phyloP scores from a whole-genome alignment of 2,113 vertebrate species.

The Gobius niger region DNA sequence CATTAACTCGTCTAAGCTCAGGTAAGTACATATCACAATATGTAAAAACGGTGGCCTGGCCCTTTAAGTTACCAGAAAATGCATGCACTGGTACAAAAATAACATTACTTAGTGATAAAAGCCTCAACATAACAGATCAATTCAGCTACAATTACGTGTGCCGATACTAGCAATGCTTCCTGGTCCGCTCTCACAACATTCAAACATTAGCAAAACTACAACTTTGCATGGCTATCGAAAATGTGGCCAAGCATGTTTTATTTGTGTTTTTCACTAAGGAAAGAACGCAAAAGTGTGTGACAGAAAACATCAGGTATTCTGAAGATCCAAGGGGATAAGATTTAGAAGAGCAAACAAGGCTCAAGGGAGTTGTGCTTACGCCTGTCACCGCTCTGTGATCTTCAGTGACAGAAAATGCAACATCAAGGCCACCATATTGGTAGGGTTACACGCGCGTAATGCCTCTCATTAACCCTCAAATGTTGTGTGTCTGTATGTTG shows the following conservation, averaged over 20 bases:
- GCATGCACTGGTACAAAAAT: neutral
- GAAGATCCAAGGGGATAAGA: conserved; percentile 32
- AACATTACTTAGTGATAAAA: conserved; percentile 1
- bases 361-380: conserved; percentile 31
- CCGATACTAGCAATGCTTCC: conserved; percentile 6
- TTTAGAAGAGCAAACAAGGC: conserved; percentile 45
- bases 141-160: conserved; percentile 6
- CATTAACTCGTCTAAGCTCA: too few relatives aligned
- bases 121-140: neutral
- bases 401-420: conserved; percentile 20
- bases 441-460: conserved; percentile 20
- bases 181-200: neutral
- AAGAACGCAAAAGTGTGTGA: conserved; percentile 23
- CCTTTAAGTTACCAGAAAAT: neutral
- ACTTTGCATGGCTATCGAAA: conserved; percentile 17
- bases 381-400: conserved; percentile 37
- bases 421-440: conserved; percentile 16
- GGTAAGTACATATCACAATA: too few relatives aligned
- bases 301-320: conserved; percentile 33
- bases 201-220: conserved; percentile 9
- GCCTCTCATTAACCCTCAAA: neutral
- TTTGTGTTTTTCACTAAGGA: conserved; percentile 11
- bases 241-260: conserved; percentile 12
- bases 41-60: too few relatives aligned
- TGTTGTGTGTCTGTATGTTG: neutral